Conservation (phyloP, 2,113 vertebrate genomes). For the Sarotherodon lohbergeri region DNA sequence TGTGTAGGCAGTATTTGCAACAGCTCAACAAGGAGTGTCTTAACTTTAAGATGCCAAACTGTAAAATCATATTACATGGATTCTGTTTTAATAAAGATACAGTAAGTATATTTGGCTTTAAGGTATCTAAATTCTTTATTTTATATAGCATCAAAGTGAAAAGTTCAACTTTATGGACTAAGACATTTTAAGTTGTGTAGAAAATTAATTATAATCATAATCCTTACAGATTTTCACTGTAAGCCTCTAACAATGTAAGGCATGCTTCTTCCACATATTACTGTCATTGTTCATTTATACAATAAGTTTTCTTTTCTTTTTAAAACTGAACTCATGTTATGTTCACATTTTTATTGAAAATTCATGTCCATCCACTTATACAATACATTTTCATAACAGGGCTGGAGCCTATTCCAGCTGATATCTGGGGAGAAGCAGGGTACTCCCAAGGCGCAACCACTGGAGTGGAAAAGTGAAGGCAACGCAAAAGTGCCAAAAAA, state of each 20-base stretch:
- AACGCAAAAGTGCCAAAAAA: background rate
- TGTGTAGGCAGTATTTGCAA: conserved; percentile 44
- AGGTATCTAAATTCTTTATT: background rate
- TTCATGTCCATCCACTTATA: background rate
- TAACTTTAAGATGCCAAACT: background rate
- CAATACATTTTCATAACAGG: background rate
- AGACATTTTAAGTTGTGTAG: background rate
- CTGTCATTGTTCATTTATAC: background rate
- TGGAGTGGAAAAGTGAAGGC: background rate
- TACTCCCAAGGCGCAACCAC: background rate
- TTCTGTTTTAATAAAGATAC: background rate
- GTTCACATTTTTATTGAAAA: background rate
- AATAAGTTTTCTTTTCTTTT: background rate
- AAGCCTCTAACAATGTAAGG: background rate
- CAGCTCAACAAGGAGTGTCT: background rate
- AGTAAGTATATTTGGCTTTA: background rate
- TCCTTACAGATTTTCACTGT: background rate
- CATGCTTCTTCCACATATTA: background rate
- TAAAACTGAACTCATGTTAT: background rate
- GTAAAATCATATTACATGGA: background rate
- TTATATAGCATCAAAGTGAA: background rate
- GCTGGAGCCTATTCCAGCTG: background rate
- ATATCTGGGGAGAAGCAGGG: background rate
- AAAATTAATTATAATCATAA: background rate
- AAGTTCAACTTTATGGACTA: background rate